These are phyloP conservation scores for Pachyuromys duprasi DNA, from an alignment of 2,797 vertebrate genomes.

Conservation along the genomic window DNA sequence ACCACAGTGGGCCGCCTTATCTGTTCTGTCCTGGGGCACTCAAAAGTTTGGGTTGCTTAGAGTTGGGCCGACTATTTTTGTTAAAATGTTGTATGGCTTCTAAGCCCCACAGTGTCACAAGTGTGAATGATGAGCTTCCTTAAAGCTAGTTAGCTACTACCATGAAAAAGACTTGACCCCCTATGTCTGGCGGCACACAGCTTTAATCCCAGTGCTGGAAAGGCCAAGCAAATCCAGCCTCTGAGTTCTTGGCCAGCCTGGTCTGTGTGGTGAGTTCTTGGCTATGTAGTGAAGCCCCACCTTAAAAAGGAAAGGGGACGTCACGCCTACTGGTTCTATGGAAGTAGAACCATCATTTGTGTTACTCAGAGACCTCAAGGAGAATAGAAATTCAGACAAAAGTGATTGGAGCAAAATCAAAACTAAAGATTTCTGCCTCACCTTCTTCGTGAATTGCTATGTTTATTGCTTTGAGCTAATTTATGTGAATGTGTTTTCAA, in stretches of 20 bases:
- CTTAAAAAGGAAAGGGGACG: background rate
- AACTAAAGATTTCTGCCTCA: background rate
- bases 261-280: background rate
- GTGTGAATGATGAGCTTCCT: background rate
- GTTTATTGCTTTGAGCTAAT: background rate
- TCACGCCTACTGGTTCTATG: background rate
- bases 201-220: background rate
- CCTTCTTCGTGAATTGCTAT: background rate
- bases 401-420: background rate
- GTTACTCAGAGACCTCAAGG: background rate
- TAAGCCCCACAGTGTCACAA: constrained; percentile 2
- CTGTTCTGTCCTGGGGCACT: background rate
- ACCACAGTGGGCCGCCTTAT: background rate
- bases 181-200: background rate
- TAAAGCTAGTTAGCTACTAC: background rate
- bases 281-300: background rate
- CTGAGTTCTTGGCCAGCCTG: background rate
- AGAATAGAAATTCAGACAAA: background rate
- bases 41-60: background rate
- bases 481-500: background rate
- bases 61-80: constrained; percentile 13
- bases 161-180: background rate
- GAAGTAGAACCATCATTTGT: constrained; percentile 12
- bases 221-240: background rate
- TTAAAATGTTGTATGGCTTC: background rate